These are phyloP conservation scores for Mnemiopsis leidyi DNA, from an alignment of 37 sponge, comb jelly and placozoan genomes.

Conservation along the genomic window DNA sequence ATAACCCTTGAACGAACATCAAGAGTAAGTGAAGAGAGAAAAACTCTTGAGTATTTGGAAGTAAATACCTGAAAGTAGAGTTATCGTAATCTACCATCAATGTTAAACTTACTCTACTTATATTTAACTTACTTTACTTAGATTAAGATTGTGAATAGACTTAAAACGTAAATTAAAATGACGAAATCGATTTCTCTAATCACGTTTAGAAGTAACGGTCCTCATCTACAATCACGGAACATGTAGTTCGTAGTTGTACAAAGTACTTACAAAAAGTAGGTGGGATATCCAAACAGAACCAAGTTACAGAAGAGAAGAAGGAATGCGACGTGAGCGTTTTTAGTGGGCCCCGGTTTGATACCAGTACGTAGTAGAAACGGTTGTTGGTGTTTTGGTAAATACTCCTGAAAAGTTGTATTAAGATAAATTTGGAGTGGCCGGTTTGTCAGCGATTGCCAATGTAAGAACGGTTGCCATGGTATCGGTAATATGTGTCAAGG, in stretches of 20 bases:
- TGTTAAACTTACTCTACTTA: too few relatives aligned
- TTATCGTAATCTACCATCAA: too few relatives aligned
- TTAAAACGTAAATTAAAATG: too few relatives aligned
- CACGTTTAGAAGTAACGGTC: too few relatives aligned
- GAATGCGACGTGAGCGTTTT: slow-evolving; percentile 35
- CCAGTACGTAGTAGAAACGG: slow-evolving; percentile 32
- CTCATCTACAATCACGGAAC: too few relatives aligned
- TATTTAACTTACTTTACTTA: too few relatives aligned
- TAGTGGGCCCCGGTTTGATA: background rate
- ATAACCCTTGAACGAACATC: background rate
- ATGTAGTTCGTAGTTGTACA: too few relatives aligned
- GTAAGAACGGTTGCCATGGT: too few relatives aligned
- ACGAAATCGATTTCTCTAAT: too few relatives aligned
- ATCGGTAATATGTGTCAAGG: too few relatives aligned
- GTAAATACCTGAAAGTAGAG: background rate
- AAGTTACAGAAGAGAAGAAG: background rate
- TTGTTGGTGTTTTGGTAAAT: background rate
- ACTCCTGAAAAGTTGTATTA: slow-evolving; percentile 13
- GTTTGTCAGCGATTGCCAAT: too few relatives aligned
- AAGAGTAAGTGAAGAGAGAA: background rate
- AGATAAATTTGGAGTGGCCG: background rate
- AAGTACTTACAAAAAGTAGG: background rate
- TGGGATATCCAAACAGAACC: background rate
- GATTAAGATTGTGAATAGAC: too few relatives aligned
- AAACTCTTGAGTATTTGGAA: background rate